Conservation (phyloP, 2,113 vertebrate species). For the Oenanthe oenanthe region DNA sequence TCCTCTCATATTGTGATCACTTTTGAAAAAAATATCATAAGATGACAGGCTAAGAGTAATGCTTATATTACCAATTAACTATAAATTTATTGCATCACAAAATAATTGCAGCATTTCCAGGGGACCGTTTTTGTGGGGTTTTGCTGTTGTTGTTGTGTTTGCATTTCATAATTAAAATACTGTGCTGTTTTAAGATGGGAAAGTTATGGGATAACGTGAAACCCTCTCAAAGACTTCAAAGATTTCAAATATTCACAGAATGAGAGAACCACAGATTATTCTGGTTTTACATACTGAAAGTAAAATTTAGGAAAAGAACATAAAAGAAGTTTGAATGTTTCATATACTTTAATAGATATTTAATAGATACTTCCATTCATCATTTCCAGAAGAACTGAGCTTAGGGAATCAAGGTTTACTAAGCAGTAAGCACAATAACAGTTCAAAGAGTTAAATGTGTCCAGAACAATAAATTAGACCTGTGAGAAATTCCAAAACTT, state of each 20-base stretch:
- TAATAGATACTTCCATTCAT: background rate
- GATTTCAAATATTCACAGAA: background rate
- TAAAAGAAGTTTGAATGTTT: background rate
- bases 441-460: background rate
- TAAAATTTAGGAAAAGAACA: background rate
- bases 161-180: background rate
- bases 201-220: background rate
- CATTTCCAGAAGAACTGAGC: background rate
- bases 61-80: background rate
- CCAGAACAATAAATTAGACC: background rate
- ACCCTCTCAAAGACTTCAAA: background rate
- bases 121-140: accelerated
- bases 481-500: background rate
- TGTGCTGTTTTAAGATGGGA: background rate
- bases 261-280: background rate
- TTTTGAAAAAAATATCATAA: background rate
- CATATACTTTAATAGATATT: background rate
- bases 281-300: background rate
- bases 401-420: background rate
- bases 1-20: background rate
- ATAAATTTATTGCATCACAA: background rate
- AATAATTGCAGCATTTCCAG: background rate
- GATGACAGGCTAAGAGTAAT: background rate
- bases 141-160: background rate
- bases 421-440: background rate